Evolutionary conservation across 2,888 invertebrate genomes (phyloP), one percentile per base, ranked within the genome.

Genomic region (Papilio demoleus): DNA sequence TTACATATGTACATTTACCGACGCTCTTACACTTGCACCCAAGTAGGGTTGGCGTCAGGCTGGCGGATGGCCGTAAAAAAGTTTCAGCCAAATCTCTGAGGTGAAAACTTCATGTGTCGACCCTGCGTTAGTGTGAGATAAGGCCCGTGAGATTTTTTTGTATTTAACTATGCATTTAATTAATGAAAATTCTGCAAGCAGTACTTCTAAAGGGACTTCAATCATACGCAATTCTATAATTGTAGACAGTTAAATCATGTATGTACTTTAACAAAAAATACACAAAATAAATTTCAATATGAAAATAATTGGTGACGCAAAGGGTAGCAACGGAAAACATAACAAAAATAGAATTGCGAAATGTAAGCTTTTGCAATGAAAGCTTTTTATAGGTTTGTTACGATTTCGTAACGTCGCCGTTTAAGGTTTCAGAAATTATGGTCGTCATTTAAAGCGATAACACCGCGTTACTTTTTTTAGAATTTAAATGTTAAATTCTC

Each of bases 301-400:
- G 67, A 67, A 67, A 34, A 62, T 40, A 61, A 67, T 62, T 56
- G 34, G 53, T 61, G 40, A 62, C 38, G 61, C 40, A 34, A 67
- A 62, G 42, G 31, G 50, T 53, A 53, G 53, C 67, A 22, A 45
- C 27, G 62, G 19, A 31, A 62, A 45, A 34, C 24, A 27, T n/a
- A 60, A 60, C 40, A 19, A 4, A 62, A 45, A 58, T 58, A 19
- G 58, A 42, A 42, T 58, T 40, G 6, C 19, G 65, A 56, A 65
- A 58, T 34, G 34, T 65, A 65, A 58, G 65, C 65, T 31, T 22
- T 17, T 58, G 17, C 38, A 19, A 38, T 58, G 42, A 65, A 42
- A 65, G 14, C n/a, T 58, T 53, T 27, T 17, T 53, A 27, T n/a
- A 27, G 31, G 31, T n/a, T 53, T 53, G n/a, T 27, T 27, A 31